Percentiles rank a stretch among this genome's conserved stretches.
Evolutionary conservation across 1,140 invertebrate genomes (phyloP).

Genomic region (Eupeodes corollae): DNA sequence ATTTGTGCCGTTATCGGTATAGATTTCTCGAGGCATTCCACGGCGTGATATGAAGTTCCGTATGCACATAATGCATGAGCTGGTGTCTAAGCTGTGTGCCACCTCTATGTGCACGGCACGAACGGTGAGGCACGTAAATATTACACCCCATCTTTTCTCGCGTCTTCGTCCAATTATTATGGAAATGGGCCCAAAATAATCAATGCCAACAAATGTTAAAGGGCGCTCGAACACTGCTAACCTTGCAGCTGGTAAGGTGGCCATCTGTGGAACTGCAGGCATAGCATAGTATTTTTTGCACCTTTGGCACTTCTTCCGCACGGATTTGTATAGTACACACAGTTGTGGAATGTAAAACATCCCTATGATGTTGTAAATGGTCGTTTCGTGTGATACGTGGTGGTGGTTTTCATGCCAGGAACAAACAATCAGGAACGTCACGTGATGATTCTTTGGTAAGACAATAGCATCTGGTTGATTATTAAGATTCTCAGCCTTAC

Average conservation of each 20-base stretch:
- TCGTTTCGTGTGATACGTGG: background rate
- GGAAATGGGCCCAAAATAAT: constrained; percentile 8
- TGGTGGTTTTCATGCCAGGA: constrained; percentile 10
- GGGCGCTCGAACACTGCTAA: constrained; percentile 2
- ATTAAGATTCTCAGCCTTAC: background rate
- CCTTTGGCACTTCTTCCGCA: background rate
- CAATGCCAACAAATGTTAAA: constrained; percentile 5
- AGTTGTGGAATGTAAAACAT: background rate
- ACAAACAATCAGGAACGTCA: constrained; percentile 24
- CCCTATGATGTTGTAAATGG: background rate
- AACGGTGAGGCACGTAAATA: constrained; percentile 15
- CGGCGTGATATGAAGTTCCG: too few relatives aligned
- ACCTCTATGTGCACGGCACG: too few relatives aligned
- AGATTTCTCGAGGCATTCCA: too few relatives aligned
- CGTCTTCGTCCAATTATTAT: constrained; percentile 9
- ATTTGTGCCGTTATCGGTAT: too few relatives aligned
- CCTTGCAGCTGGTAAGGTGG: background rate
- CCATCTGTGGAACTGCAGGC: constrained; percentile 1
- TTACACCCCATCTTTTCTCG: constrained; percentile 14
- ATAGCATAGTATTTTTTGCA: constrained; percentile 3
- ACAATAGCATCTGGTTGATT: too few relatives aligned
- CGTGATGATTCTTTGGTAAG: constrained; percentile 15
- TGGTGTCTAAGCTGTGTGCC: too few relatives aligned
- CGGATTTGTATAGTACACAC: background rate
- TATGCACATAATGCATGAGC: too few relatives aligned